Conservation (phyloP, 2,113 vertebrate genomes). For the Cyprinodon brontotheroides region DNA sequence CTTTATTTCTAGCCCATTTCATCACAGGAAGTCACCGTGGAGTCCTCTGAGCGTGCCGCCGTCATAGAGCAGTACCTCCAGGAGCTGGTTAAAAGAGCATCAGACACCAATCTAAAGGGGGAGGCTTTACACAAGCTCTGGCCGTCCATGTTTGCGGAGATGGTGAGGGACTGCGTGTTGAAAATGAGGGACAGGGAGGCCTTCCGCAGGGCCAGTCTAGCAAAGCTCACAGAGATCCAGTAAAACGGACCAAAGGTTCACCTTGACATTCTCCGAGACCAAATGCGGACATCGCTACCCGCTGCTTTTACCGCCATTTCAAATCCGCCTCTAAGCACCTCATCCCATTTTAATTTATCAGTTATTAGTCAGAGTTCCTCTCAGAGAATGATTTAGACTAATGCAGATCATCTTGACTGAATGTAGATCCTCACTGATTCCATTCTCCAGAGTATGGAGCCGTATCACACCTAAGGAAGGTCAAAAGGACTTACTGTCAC, state of each 20-base stretch:
- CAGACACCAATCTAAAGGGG: slow-evolving; percentile 89
- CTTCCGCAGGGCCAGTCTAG: slow-evolving; percentile 88
- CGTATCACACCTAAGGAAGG: slow-evolving; percentile 46
- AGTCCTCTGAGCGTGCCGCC: slow-evolving; percentile 59
- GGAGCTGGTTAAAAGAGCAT: slow-evolving; percentile 85
- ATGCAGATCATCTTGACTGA: slow-evolving; percentile 51
- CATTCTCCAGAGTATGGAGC: slow-evolving; percentile 35
- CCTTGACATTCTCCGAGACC: slow-evolving; percentile 21
- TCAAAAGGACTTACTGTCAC: slow-evolving; percentile 29
- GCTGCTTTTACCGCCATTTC: not conserved
- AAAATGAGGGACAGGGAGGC: slow-evolving; percentile 87
- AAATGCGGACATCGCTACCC: slow-evolving; percentile 28
- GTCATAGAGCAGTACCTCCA: slow-evolving; percentile 83
- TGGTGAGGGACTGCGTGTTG: slow-evolving; percentile 91
- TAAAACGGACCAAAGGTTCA: slow-evolving; percentile 56
- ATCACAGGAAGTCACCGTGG: slow-evolving; percentile 70
- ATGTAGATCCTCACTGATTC: slow-evolving; percentile 61
- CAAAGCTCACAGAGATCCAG: slow-evolving; percentile 80
- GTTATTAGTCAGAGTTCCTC: slow-evolving; percentile 26
- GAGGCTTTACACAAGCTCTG: slow-evolving; percentile 94
- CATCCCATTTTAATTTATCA: slow-evolving; percentile 36
- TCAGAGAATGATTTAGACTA: slow-evolving; percentile 31
- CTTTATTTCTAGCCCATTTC: not conserved
- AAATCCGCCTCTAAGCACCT: slow-evolving; percentile 20
- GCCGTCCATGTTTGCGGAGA: slow-evolving; percentile 94